Evolutionary conservation across 2,888 invertebrate species (phyloP).

Genomic region (Tipula lateralis): DNA sequence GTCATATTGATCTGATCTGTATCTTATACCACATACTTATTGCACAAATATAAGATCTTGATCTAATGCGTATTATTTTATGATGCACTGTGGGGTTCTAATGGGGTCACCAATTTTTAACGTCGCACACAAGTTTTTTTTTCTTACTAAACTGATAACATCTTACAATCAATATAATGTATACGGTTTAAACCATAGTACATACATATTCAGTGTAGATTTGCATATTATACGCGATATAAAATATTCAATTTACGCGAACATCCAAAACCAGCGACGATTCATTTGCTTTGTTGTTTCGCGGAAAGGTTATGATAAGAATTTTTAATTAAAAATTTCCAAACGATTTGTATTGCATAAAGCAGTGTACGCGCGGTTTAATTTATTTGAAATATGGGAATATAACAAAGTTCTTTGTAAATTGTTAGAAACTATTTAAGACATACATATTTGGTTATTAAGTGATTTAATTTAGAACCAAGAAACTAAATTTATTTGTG

Average conservation of each 20-base stretch:
- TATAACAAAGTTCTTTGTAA: not conserved
- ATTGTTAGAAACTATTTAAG: not conserved
- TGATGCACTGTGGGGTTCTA: too few relatives aligned
- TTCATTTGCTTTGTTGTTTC: not conserved
- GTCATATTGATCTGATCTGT: too few relatives aligned
- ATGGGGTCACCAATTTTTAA: too few relatives aligned
- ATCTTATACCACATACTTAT: too few relatives aligned
- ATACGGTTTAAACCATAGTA: too few relatives aligned
- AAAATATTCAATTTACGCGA: not conserved
- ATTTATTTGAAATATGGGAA: slow-evolving; percentile 2
- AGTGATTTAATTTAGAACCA: not conserved
- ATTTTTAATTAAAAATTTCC: not conserved
- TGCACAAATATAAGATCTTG: too few relatives aligned
- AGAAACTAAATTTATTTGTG: not conserved
- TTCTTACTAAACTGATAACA: too few relatives aligned
- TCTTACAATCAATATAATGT: too few relatives aligned
- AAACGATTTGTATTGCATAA: not conserved
- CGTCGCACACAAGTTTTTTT: too few relatives aligned
- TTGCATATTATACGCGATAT: not conserved
- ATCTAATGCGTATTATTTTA: too few relatives aligned
- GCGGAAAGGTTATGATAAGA: not conserved
- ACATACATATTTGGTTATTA: not conserved
- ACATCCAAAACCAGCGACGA: not conserved
- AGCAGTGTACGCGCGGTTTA: not conserved
- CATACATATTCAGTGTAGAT: too few relatives aligned